Conservation (phyloP, 2,888 invertebrate genomes). For the Tiliacea citrago region DNA sequence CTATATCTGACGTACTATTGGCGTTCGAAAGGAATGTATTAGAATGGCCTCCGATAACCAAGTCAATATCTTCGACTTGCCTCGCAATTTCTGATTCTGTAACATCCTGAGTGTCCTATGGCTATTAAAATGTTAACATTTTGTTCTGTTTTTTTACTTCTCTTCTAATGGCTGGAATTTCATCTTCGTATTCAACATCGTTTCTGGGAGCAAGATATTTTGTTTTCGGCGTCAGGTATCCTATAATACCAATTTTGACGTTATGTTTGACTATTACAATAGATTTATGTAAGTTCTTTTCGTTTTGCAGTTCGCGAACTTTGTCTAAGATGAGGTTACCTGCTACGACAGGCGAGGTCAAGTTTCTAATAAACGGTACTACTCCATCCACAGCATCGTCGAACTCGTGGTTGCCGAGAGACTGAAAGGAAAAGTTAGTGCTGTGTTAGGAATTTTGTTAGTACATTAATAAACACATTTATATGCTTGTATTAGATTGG, state of each 20-base stretch:
- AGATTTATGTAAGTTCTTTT: too few species aligned
- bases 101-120: slow-evolving; percentile 97
- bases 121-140: slow-evolving; percentile 96
- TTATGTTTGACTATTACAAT: too few species aligned
- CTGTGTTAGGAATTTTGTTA: slow-evolving; percentile 50
- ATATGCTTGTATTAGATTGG: neutral
- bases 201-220: slow-evolving; percentile 89
- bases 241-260: too few species aligned
- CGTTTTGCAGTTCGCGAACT: too few species aligned
- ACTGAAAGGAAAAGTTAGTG: slow-evolving; percentile 89
- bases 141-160: slow-evolving; percentile 91
- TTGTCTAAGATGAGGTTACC: too few species aligned
- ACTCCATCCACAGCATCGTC: slow-evolving; percentile 94
- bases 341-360: too few species aligned
- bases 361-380: slow-evolving; percentile 93
- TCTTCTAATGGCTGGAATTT: too few species aligned
- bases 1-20: slow-evolving; percentile 91
- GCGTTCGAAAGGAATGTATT: slow-evolving; percentile 96
- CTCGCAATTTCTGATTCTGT: slow-evolving; percentile 94
- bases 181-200: slow-evolving; percentile 92
- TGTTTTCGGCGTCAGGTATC: too few species aligned
- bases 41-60: slow-evolving; percentile 97
- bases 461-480: slow-evolving; percentile 14
- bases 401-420: slow-evolving; percentile 98
- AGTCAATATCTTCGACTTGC: slow-evolving; percentile 94